These are phyloP conservation scores for Hyposoter didymator DNA, from an alignment of 2,888 invertebrate species.

Conservation along the genomic window DNA sequence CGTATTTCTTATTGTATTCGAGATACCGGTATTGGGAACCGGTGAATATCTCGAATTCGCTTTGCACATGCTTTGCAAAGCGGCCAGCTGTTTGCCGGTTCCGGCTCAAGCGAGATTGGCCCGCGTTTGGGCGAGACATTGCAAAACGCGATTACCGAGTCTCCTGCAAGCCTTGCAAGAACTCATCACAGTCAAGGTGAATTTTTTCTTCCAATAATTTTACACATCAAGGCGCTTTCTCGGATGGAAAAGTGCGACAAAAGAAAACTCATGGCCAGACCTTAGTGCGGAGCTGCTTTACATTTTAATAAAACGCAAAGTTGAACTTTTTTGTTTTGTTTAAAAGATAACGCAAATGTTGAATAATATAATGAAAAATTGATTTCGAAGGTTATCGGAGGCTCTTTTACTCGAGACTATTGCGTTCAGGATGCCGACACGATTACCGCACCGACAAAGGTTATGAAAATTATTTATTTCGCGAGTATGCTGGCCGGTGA, in stretches of 20 bases:
- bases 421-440: conserved; percentile 94
- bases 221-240: no score
- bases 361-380: not conserved
- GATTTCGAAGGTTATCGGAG: conserved; percentile 88
- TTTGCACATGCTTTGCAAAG: conserved; percentile 91
- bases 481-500: conserved; percentile 95
- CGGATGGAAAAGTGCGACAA: no score
- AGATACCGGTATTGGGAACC: conserved; percentile 90
- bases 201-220: not conserved
- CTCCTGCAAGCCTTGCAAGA: conserved; percentile 93
- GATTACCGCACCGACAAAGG: conserved; percentile 93
- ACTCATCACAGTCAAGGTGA: conserved; percentile 90
- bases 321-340: no score
- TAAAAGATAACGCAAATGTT: not conserved
- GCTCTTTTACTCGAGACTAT: conserved; percentile 89
- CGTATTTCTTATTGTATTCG: conserved; percentile 91
- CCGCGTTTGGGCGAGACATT: conserved; percentile 91
- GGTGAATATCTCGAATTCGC: conserved; percentile 94
- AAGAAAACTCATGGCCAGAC: no score
- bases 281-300: no score
- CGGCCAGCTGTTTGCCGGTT: conserved; percentile 90
- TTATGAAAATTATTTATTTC: conserved; percentile 95
- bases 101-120: conserved; percentile 92
- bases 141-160: conserved; percentile 87
- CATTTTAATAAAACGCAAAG: no score